Evolutionary conservation across 2,113 vertebrate species (phyloP), one percentile per base, ranked within the genome.

Genomic region (Prunella himalayana): DNA sequence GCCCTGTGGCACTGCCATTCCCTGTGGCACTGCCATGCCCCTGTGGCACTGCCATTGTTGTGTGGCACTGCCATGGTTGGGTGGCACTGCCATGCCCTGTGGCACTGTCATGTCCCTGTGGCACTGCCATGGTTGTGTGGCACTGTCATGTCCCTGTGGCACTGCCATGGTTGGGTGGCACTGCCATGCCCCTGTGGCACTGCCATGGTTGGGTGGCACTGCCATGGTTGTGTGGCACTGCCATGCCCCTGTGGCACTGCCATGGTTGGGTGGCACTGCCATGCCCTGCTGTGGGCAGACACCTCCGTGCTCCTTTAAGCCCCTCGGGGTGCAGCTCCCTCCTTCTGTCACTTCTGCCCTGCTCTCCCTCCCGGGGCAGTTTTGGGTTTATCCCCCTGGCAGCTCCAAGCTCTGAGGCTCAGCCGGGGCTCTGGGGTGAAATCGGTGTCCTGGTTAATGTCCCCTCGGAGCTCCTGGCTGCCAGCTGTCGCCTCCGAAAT

Each of bases 391-490:
- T 14, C 13, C 11, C 54, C 1, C 37, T 37, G 25, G 3, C 24
- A 41, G 39, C 65, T 5, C 2, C 3, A 6, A 4, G 56, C 37
- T n/a, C n/a, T n/a, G n/a, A 37, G 42, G 42, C 41, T 15, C 41
- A 42, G 14, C 53, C 64, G 69, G 15, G 3, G 15, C 13, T 60
- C 5, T 19, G 37, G 24, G 77, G 15, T 35, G 59, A 33, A 28
- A 2, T 1, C 27, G 70, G 9, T 44, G 47, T 54, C 44, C 30
- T 44, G 15, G 15, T 2, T 25, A 1, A 4, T 6, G 45, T 13
- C 60, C 33, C 75, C 7, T 0, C 0, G 37, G 37, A 37, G 8
- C 37, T 37, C 37, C 37, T 37, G 15, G 31, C 64, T 39, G 0
- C 8, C 37, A 6, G 68, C 35, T 24, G 21, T 15, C 8, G 0